A percentile compares a stretch with the other conserved stretches of the same genome.
Evolutionary conservation across 2,797 vertebrate species (phyloP).

Genomic region (Acrossocheilus fasciatus): DNA sequence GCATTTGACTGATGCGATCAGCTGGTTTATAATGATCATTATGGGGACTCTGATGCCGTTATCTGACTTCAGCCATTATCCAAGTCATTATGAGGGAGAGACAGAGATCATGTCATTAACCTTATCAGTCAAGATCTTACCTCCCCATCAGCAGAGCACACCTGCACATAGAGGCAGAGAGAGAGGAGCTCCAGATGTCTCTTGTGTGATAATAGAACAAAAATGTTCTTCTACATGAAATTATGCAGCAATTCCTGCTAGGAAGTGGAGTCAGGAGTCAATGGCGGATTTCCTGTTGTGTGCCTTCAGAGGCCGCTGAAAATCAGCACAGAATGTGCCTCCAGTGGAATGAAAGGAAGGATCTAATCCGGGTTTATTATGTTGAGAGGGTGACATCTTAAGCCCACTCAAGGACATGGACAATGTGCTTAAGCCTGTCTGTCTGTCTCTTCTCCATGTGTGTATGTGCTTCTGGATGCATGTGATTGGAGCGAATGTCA

Average conservation of each 20-base stretch:
- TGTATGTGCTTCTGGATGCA: constrained; percentile 18
- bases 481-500: constrained; percentile 24
- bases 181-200: constrained; percentile 34
- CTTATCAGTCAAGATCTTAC: constrained; percentile 29
- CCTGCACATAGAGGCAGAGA: constrained; percentile 16
- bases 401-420: constrained; percentile 63
- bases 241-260: constrained; percentile 55
- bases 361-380: constrained; percentile 64
- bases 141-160: constrained; percentile 26
- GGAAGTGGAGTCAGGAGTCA: constrained; percentile 61
- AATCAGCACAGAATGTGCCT: constrained; percentile 53
- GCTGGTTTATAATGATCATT: constrained; percentile 39
- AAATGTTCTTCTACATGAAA: constrained; percentile 39
- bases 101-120: constrained; percentile 36
- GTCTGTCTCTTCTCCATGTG: constrained; percentile 31
- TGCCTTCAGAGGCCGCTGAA: constrained; percentile 53
- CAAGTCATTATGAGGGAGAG: constrained; percentile 31
- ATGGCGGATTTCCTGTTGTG: constrained; percentile 55
- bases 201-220: constrained; percentile 44
- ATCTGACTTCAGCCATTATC: constrained; percentile 43
- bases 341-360: constrained; percentile 60
- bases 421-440: constrained; percentile 48
- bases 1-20: constrained; percentile 34
- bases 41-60: constrained; percentile 20
- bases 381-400: constrained; percentile 64